phyloP scores from a whole-genome alignment of 2,888 invertebrate genomes.

The Litoditis marina region DNA sequence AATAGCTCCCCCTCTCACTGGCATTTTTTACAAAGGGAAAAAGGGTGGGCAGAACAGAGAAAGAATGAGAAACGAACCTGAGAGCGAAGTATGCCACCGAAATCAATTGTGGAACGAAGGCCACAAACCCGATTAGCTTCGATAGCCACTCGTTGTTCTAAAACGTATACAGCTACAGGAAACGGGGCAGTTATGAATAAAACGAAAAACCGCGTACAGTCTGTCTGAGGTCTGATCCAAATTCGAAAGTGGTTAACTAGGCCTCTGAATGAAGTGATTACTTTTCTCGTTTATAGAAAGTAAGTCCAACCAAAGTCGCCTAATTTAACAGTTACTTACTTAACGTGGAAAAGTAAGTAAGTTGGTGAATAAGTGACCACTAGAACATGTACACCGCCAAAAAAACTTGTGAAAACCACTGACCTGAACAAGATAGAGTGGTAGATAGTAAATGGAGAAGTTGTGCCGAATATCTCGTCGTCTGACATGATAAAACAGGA shows the following conservation, averaged over 20 bases:
- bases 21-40: too few species aligned
- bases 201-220: too few species aligned
- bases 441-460: conserved; percentile 90
- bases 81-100: conserved; percentile 45
- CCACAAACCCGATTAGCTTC: conserved; percentile 42
- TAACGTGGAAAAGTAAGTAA: conserved; percentile 65
- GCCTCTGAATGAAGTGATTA: too few species aligned
- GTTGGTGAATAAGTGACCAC: conserved; percentile 71
- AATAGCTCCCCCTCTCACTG: too few species aligned
- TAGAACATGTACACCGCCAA: background rate
- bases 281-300: too few species aligned
- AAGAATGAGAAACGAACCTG: conserved; percentile 23
- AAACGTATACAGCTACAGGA: conserved; percentile 71
- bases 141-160: conserved; percentile 27
- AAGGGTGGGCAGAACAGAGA: conserved; percentile 66
- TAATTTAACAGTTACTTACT: too few species aligned
- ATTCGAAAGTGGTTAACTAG: too few species aligned
- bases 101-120: conserved; percentile 56
- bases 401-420: too few species aligned
- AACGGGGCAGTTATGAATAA: too few species aligned
- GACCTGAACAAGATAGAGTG: conserved; percentile 73
- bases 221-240: too few species aligned
- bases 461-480: conserved; percentile 73
- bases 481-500: conserved; percentile 81
- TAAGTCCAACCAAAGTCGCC: too few species aligned